Evolutionary conservation across 2,888 invertebrate genomes (phyloP).

Genomic region (Lepas anatifera): DNA sequence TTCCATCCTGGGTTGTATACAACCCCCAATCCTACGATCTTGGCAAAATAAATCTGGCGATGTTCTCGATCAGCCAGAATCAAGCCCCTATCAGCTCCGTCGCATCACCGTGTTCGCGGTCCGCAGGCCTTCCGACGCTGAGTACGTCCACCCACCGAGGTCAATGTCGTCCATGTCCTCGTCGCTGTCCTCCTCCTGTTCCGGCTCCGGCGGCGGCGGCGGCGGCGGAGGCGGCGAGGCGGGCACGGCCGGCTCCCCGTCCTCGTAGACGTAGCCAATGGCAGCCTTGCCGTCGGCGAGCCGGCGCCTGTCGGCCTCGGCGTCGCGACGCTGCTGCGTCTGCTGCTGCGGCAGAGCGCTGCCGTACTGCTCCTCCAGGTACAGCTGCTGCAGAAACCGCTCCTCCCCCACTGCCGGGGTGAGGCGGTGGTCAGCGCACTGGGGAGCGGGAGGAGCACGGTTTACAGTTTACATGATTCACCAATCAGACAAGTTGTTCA

Average conservation of each 20-base stretch:
- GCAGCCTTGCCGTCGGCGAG: slow-evolving; percentile 53
- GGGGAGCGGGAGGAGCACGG: no score
- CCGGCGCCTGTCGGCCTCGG: slow-evolving; percentile 57
- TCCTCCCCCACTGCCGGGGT: no score
- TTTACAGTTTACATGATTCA: no score
- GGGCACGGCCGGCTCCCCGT: slow-evolving; percentile 38
- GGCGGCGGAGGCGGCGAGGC: slow-evolving; percentile 19
- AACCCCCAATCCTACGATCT: no score
- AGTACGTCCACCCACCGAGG: slow-evolving; percentile 52
- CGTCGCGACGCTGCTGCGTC: slow-evolving; percentile 32
- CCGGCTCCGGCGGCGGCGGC: slow-evolving; percentile 32
- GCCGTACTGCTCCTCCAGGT: slow-evolving; percentile 90
- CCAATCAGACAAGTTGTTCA: no score
- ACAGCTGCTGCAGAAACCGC: slow-evolving; percentile 84
- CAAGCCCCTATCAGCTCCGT: no score
- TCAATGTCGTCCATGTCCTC: slow-evolving; percentile 85
- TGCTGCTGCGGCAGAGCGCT: neutral
- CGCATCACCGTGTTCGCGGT: no score
- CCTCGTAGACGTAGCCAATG: slow-evolving; percentile 88
- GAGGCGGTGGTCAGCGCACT: no score
- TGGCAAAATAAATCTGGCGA: no score
- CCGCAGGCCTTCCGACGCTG: no score
- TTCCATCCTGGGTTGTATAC: no score
- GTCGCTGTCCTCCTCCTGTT: slow-evolving; percentile 39
- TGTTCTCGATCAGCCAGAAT: no score